These are phyloP conservation scores for Amphibalanus amphitrite DNA, from an alignment of 1,140 invertebrate genomes.

Conservation along the genomic window DNA sequence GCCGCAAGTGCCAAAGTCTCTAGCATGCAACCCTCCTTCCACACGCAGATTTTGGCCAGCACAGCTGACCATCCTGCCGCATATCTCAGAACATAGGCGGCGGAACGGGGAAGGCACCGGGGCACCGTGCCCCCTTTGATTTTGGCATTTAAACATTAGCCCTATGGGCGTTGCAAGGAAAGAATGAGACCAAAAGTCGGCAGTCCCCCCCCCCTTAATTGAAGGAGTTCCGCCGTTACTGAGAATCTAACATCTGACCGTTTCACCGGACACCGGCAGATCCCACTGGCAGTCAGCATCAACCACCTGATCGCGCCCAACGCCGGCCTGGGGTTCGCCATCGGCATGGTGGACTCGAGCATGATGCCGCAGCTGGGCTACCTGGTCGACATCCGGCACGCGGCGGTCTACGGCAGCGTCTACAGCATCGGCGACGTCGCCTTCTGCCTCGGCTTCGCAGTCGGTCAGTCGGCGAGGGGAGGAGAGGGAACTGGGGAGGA, in stretches of 20 bases:
- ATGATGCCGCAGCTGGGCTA: conserved; percentile 98
- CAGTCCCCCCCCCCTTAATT: too few relatives aligned
- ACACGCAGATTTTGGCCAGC: too few relatives aligned
- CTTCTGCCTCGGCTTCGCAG: conserved; percentile 93
- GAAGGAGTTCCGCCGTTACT: too few relatives aligned
- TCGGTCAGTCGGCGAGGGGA: conserved; percentile 40
- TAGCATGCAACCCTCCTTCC: too few relatives aligned
- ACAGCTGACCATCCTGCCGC: conserved; percentile 5
- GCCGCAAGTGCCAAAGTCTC: too few relatives aligned
- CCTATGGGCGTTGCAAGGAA: too few relatives aligned
- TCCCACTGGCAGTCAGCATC: conserved; percentile 74
- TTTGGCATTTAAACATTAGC: too few relatives aligned
- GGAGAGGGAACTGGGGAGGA: too few relatives aligned
- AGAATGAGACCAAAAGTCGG: too few relatives aligned
- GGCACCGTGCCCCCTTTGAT: too few relatives aligned
- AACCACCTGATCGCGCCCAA: conserved; percentile 86
- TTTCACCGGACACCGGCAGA: conserved; percentile 43
- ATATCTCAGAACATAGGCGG: too few relatives aligned
- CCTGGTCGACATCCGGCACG: conserved; percentile 87
- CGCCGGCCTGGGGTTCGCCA: conserved; percentile 92
- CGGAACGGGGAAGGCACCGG: too few relatives aligned
- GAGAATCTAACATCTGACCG: conserved; percentile 14
- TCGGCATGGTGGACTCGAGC: conserved; percentile 96
- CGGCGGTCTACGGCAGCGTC: conserved; percentile 88
- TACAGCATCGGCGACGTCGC: conserved; percentile 98